A percentile compares a stretch with the other conserved stretches of the same genome.
Evolutionary conservation across 2,888 invertebrate genomes (phyloP).

Genomic region (Drosophila tanythrix): DNA sequence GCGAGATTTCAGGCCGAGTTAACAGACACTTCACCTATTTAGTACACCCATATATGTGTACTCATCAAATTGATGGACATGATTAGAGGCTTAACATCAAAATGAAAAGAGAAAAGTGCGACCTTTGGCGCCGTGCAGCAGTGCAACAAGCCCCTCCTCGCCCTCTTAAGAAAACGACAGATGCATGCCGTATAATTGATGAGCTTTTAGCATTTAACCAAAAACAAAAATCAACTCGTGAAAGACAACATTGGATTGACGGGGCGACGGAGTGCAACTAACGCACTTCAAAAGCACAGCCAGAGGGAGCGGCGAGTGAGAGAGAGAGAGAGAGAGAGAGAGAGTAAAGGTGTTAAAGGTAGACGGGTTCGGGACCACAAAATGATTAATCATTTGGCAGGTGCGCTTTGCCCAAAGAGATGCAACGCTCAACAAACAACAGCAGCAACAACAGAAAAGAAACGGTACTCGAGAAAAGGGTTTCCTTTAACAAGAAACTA

Average conservation of each 20-base stretch:
- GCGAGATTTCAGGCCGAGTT: constrained; percentile 17
- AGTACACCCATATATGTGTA: constrained; percentile 14
- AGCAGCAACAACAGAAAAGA: constrained; percentile 24
- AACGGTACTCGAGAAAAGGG: constrained; percentile 68
- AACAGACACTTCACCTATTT: constrained; percentile 20
- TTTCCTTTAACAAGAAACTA: constrained; percentile 79
- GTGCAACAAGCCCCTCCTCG: constrained; percentile 35
- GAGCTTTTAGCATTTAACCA: constrained; percentile 79
- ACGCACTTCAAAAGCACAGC: constrained; percentile 28
- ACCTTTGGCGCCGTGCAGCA: constrained; percentile 71
- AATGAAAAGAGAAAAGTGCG: constrained; percentile 71
- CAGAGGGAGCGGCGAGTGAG: constrained; percentile 10
- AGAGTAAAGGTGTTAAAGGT: constrained; percentile 65
- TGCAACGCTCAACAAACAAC: constrained; percentile 12
- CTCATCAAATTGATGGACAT: constrained; percentile 79
- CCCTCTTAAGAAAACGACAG: constrained; percentile 56
- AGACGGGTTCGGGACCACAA: constrained; percentile 54
- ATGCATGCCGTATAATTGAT: constrained; percentile 77
- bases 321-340: constrained; percentile 2
- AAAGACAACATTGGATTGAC: constrained; percentile 24
- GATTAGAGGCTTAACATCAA: constrained; percentile 68
- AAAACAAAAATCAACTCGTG: constrained; percentile 45
- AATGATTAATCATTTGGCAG: constrained; percentile 84
- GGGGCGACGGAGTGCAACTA: constrained; percentile 42
- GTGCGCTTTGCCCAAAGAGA: constrained; percentile 59